Evolutionary conservation across 2,888 invertebrate species (phyloP).

Genomic region (Nemurella pictetii): DNA sequence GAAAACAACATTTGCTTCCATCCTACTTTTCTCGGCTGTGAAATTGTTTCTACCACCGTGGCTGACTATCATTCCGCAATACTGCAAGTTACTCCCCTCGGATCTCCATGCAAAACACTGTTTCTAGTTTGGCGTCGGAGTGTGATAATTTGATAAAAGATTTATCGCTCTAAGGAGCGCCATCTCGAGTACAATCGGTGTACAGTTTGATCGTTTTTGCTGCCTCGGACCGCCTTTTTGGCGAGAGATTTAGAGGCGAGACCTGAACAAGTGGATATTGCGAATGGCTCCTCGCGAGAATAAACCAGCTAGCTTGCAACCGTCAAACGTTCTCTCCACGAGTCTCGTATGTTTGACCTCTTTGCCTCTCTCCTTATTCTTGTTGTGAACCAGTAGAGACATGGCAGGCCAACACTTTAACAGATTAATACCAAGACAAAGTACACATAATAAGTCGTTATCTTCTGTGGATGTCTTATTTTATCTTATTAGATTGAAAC

Average conservation of each 20-base stretch:
- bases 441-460: neutral
- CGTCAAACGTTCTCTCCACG: neutral
- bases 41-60: neutral
- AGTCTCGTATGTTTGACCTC: neutral
- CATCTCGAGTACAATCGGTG: neutral
- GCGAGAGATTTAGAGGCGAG: constrained; percentile 12
- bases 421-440: constrained; percentile 1
- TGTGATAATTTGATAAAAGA: neutral
- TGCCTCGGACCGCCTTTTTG: constrained; percentile 11
- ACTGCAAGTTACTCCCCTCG: neutral
- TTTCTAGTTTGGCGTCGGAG: neutral
- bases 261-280: constrained; percentile 30
- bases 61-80: neutral
- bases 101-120: neutral
- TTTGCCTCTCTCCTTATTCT: neutral
- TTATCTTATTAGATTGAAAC: neutral
- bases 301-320: neutral
- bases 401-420: constrained; percentile 21
- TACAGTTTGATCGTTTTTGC: constrained; percentile 15
- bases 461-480: neutral
- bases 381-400: neutral
- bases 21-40: neutral
- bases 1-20: neutral
- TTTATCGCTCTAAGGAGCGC: neutral
- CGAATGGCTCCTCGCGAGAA: neutral